These are phyloP conservation scores for Rhopalosiphum nymphaeae DNA, from an alignment of 2,888 invertebrate species.

Conservation along the genomic window DNA sequence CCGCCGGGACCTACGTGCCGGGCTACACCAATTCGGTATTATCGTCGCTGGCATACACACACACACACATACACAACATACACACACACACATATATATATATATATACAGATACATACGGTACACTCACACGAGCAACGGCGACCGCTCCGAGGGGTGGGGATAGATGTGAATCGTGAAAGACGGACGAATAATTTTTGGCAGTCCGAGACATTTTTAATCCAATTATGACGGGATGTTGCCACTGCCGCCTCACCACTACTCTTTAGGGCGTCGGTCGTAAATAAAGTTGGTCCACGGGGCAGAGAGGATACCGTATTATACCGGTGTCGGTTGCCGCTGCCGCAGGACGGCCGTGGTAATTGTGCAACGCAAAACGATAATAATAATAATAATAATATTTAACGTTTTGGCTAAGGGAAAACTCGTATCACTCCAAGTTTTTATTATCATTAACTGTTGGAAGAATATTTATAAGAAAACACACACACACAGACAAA, in stretches of 20 bases:
- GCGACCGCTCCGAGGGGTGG: neutral
- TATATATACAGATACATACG: neutral
- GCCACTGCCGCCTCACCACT: neutral
- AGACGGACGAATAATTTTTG: conserved; percentile 61
- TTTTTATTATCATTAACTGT: conserved; percentile 9
- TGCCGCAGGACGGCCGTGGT: neutral
- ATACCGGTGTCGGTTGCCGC: neutral
- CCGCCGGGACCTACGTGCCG: conserved; percentile 64
- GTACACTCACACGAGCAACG: neutral
- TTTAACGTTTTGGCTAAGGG: neutral
- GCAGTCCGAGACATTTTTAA: conserved; percentile 60
- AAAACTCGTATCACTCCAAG: conserved; percentile 6
- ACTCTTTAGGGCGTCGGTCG: conserved; percentile 13
- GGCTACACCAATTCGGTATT: conserved; percentile 58
- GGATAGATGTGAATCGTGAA: neutral
- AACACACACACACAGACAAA: neutral
- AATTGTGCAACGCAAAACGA: neutral
- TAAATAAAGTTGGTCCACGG: conserved; percentile 44
- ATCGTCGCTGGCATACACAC: conserved; percentile 17
- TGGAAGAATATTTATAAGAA: neutral
- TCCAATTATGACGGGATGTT: conserved; percentile 61
- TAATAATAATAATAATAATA: neutral
- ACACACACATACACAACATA: neutral
- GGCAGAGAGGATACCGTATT: neutral
- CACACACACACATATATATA: no score